Evolutionary conservation across 2,888 invertebrate species (phyloP), one percentile per base, ranked within the genome.

Genomic region (Chaetogeoica ovagalla): DNA sequence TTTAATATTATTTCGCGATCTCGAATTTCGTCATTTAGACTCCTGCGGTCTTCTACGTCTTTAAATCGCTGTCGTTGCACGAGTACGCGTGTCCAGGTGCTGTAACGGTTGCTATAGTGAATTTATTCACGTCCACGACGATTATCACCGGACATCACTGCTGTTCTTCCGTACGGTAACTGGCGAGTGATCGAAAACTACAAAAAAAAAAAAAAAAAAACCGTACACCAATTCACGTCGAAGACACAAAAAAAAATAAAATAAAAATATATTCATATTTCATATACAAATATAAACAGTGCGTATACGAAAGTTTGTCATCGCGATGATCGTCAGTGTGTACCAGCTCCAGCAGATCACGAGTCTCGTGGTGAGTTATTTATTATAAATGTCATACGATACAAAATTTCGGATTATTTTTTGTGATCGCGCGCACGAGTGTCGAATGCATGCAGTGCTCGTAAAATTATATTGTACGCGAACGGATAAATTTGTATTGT

Each of bases 291-390:
- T 30, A 30, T 30, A 9, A 30, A 55, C 7, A 37, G n/a, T 57
- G 21, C 43, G 60, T 2, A 13, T 21, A 66, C 65, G 43, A 30
- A n/a, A n/a, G 30, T 30, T 43, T 43, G 43, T 43, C 17, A 8
- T 21, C 68, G n/a, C 52, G 52, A 77, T 77, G 69, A 57, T 21
- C 52, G 60, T 62, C 17, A n/a, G 52, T 30, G 69, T 70, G 13
- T 13, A 21, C 23, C 62, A 52, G 70, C 30, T 77, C 7, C 77
- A 77, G 13, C 69, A 39, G 52, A 77, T 70, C 1, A 77, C 70
- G 62, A 62, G 48, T 9, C 52, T 70, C 37, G n/a, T 70, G 69
- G 77, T 77, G 69, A 77, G 76, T 69, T 21, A 43, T 30, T 48
- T 23, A 23, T 23, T 62, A n/a, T 7, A 62, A 43, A 11, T 7